phyloP scores from a whole-genome alignment of 2,113 vertebrate species.

The human (Homo sapiens) region GRCh38 chrX:85249501-85250000 shows the following conservation, averaged over 20 bases:
- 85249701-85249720: not conserved
- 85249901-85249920: not conserved
- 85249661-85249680: not conserved
- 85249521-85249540: slow-evolving; percentile 14
- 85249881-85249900: not conserved
- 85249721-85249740: not conserved
- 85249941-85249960: not conserved
- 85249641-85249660: not conserved
- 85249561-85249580: not conserved
- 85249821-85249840: not conserved
- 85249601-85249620: slow-evolving; percentile 15
- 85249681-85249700: slow-evolving; percentile 7
- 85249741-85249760: not conserved
- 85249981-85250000: not conserved
- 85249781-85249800: not conserved
- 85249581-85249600: not conserved
- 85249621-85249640: slow-evolving; percentile 30
- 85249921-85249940: not conserved
- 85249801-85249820: slow-evolving; percentile 22
- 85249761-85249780: not conserved
- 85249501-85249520: not conserved
- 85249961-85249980: slow-evolving; percentile 12
- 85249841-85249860: not conserved
- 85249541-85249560: slow-evolving; percentile 12
- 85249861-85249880: not conserved